Conservation (phyloP, 2,113 vertebrate species). For the Peucedramus taeniatus region DNA sequence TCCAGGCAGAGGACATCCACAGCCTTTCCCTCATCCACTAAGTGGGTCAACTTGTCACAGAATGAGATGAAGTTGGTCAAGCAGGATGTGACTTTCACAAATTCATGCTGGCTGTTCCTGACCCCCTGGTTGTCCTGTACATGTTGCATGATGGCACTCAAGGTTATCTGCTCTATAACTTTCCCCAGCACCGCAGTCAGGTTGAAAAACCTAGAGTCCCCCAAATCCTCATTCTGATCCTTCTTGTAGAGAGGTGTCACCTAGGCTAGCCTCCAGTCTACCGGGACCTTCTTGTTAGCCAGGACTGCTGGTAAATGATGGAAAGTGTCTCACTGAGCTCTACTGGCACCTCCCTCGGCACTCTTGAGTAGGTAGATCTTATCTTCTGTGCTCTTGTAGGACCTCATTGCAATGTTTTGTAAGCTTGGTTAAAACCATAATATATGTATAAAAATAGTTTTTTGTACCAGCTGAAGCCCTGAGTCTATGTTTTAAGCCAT, state of each 20-base stretch:
- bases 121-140: background rate
- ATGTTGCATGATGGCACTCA: background rate
- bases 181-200: background rate
- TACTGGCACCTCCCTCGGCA: background rate
- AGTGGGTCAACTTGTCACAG: background rate
- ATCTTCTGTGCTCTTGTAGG: background rate
- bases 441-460: background rate
- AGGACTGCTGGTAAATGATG: background rate
- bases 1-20: background rate
- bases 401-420: background rate
- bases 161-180: background rate
- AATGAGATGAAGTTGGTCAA: background rate
- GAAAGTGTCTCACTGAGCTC: background rate
- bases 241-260: background rate
- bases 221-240: background rate
- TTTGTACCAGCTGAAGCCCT: background rate
- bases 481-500: background rate
- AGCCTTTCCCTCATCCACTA: background rate
- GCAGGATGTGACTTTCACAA: background rate
- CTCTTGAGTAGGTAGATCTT: background rate
- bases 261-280: background rate
- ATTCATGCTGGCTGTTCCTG: background rate
- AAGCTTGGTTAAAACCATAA: background rate
- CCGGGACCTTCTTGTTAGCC: background rate
- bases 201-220: background rate